Evolutionary conservation across 2,888 invertebrate species (phyloP), one percentile per base, ranked within the genome.

Genomic region (Ferrisia virgata): DNA sequence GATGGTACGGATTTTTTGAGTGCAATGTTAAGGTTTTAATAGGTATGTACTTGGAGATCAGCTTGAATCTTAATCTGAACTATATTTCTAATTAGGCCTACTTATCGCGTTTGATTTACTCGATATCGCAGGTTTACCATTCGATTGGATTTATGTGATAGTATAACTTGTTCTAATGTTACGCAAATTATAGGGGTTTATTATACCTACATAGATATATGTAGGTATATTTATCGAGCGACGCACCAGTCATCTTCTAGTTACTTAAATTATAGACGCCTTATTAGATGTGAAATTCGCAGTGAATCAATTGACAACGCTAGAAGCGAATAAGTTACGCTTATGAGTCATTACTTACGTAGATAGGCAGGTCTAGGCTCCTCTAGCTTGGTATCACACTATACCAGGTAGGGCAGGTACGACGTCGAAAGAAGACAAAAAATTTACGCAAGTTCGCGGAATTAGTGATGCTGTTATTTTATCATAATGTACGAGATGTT

Each of bases 221-320:
- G n/a, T n/a, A n/a, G 18, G 8, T 53, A 22, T 53, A 53, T 53
- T 53, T 53, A 53, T 53, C 53, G 5, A 15, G 18, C 4, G 22
- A 53, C 53, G 22, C 22, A 22, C n/a, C n/a, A n/a, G n/a, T 39
- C 39, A 64, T 64, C 64, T 28, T 64, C 64, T 22, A 53, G 18
- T 22, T 53, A 53, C 53, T 64, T 15, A 64, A 58, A 58, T 58
- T 58, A 58, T 58, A 64, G 18, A 4, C 9, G 22, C n/a, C 58
- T 58, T 9, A 25, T 25, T 25, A 18, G 8, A 64, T 9, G 64
- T 15, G 28, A 64, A 64, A 64, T 64, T 64, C 64, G 28, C 64
- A 28, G 28, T 64, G 64, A 64, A 64, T 64, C 64, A 64, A 28
- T 64, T 64, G 64, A 64, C 64, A 64, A 64, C 64, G 64, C 64